Percentiles rank a stretch among this genome's conserved stretches.
phyloP scores from a whole-genome alignment of 2,113 vertebrate genomes.

The rat (Rattus norvegicus) region GRCr8 NC_086021.1:85741501-85742000 shows the following conservation, averaged over 20 bases:
- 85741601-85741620: neutral
- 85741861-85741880: neutral
- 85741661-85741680: constrained; percentile 18
- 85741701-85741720: neutral
- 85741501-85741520: neutral
- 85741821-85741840: neutral
- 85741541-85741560: neutral
- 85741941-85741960: neutral
- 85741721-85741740: neutral
- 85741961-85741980: neutral
- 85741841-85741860: neutral
- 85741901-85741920: neutral
- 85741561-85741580: neutral
- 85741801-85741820: neutral
- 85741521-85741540: constrained; percentile 35
- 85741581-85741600: constrained; percentile 3
- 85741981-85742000: neutral
- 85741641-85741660: neutral
- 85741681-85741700: neutral
- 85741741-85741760: neutral
- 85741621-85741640: neutral
- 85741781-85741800: neutral
- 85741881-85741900: neutral
- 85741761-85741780: neutral
- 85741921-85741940: neutral